Conservation (phyloP, 2,113 vertebrate species). For the Callipepla squamata region DNA sequence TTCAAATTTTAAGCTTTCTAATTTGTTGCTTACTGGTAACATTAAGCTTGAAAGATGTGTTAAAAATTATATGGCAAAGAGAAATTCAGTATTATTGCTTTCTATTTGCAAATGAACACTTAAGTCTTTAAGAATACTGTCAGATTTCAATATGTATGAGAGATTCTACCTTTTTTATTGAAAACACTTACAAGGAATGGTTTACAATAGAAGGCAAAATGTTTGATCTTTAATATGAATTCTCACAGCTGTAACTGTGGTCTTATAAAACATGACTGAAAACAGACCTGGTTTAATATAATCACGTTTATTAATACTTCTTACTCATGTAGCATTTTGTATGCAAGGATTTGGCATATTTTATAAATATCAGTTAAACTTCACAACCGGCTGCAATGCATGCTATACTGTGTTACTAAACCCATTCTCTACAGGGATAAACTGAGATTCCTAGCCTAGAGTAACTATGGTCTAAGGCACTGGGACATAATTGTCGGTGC, state of each 20-base stretch:
- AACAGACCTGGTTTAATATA: conserved; percentile 60
- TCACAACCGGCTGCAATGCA: conserved; percentile 38
- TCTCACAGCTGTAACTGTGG: conserved; percentile 28
- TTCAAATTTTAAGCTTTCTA: not conserved
- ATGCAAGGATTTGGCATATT: conserved; percentile 50
- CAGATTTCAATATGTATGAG: conserved; percentile 67
- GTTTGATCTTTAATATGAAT: conserved; percentile 65
- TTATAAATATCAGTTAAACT: conserved; percentile 57
- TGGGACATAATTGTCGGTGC: not conserved
- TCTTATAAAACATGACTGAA: conserved; percentile 58
- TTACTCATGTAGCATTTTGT: conserved; percentile 64
- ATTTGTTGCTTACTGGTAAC: conserved; percentile 25
- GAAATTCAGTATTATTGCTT: conserved; percentile 25
- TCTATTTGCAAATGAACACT: not conserved
- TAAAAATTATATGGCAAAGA: not conserved
- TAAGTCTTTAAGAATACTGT: conserved; percentile 38
- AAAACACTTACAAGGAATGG: conserved; percentile 53
- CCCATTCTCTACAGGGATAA: conserved; percentile 67
- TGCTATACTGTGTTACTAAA: conserved; percentile 39
- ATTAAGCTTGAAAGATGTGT: conserved; percentile 5
- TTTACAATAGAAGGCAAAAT: conserved; percentile 54
- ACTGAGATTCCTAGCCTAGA: not conserved
- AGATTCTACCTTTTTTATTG: conserved; percentile 63
- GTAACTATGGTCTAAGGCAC: conserved; percentile 22
- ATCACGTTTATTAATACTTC: conserved; percentile 63